A percentile compares a stretch with the other conserved stretches of the same genome.
phyloP scores from a whole-genome alignment of 2,888 invertebrate species.

The Bhutanitis thaidina region DNA sequence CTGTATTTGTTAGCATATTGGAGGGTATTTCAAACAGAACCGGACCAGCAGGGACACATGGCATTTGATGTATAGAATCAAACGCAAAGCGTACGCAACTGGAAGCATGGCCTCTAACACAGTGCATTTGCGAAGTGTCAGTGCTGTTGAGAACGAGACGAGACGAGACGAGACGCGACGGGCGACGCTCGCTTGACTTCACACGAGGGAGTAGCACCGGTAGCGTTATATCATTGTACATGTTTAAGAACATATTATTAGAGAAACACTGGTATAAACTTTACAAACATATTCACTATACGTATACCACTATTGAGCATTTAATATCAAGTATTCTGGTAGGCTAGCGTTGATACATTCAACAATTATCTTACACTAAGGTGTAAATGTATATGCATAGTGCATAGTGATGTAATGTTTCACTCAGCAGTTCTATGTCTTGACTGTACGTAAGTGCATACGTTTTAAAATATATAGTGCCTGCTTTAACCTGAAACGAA shows the following conservation, averaged over 20 bases:
- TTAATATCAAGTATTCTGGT: constrained; percentile 36
- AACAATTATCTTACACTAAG: constrained; percentile 2
- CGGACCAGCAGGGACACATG: not conserved
- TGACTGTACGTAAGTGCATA: not conserved
- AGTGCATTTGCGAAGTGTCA: constrained; percentile 17
- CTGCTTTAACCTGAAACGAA: constrained; percentile 35
- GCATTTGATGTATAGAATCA: not conserved
- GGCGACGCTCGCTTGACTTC: constrained; percentile 28
- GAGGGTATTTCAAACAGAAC: not conserved
- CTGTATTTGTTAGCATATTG: not conserved
- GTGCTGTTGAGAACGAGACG: constrained; percentile 16
- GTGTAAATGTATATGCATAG: not conserved
- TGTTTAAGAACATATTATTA: constrained; percentile 45
- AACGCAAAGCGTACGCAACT: constrained; percentile 44
- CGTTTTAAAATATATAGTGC: constrained; percentile 27
- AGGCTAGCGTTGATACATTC: constrained; percentile 17
- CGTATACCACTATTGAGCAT: constrained; percentile 28
- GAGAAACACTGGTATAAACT: constrained; percentile 35
- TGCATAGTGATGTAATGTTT: not conserved
- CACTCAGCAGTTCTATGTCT: constrained; percentile 27
- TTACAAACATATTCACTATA: constrained; percentile 31
- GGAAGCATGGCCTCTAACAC: constrained; percentile 26
- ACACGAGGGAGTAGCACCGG: constrained; percentile 31
- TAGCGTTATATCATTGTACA: constrained; percentile 43
- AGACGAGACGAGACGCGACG: constrained; percentile 16